Conservation (phyloP, 2,888 invertebrate genomes). For the Ephialtes manifestator region DNA sequence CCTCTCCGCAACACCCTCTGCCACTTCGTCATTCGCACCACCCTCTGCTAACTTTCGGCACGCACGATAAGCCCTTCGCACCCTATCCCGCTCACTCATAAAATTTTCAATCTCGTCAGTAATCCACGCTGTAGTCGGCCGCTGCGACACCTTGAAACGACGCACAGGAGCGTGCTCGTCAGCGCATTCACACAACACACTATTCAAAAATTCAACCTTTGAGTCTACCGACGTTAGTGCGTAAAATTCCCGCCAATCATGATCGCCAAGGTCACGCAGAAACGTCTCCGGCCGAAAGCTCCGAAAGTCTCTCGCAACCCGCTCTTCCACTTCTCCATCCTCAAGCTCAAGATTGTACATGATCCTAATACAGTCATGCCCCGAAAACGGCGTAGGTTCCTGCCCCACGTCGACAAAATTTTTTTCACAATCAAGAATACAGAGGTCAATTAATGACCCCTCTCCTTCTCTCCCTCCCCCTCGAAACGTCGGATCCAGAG, state of each 20-base stretch:
- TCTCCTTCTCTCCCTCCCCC: too few relatives aligned
- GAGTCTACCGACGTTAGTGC: too few relatives aligned
- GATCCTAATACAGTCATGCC: not conserved
- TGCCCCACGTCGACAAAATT: not conserved
- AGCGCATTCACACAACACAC: too few relatives aligned
- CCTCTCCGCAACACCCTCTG: too few relatives aligned
- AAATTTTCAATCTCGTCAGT: not conserved
- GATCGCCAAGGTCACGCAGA: not conserved
- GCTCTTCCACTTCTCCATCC: not conserved
- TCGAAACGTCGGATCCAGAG: not conserved
- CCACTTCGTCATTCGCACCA: too few relatives aligned
- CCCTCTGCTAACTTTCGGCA: not conserved
- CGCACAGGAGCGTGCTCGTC: not conserved
- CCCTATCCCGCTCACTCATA: not conserved
- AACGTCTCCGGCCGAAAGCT: not conserved
- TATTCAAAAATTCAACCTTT: too few relatives aligned
- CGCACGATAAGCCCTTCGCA: not conserved
- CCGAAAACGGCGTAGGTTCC: not conserved
- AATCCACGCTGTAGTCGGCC: not conserved
- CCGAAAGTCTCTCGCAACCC: not conserved
- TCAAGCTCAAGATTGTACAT: not conserved
- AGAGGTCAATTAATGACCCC: not conserved
- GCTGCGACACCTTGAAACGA: not conserved
- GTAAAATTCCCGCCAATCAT: not conserved
- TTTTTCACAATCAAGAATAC: not conserved